Base-by-base conservation (phyloP, 2,888 invertebrate species). In the Crossocerus cetratus region DNA sequence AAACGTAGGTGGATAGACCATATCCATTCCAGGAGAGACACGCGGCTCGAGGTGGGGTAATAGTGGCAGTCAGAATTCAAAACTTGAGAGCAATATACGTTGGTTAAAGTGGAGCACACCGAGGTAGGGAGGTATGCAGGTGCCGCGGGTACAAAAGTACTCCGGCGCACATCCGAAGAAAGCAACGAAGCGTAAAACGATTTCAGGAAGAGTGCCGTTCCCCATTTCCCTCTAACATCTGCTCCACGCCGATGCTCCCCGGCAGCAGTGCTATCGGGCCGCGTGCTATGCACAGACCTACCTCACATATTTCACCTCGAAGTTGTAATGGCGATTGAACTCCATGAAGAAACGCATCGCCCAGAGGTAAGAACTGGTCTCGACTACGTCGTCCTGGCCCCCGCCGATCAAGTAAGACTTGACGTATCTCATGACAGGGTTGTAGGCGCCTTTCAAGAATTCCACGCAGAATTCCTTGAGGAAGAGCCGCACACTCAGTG, bases 301-400 rank as follows among this genome's bases (percentile, higher is more conserved):
- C 97, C 97, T 96, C 81, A 98, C 95, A 83, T 96, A 92, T 90
- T 97, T 96, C 78, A 98, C 94, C 91, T 96, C 94, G 88, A 97
- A 96, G 86, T 96, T 94, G 90, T 96, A 95, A 84, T 94, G 93
- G 80, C 99, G 94, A 92, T 98, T 98, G 91, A 99, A 99, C 91
- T 98, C 97, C 97, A 99, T 98, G 91, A 99, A 99, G 91, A 98
- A 99, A 86, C 95, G 94, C 82, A 98, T 92, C 5, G 97, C 95
- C 98, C 98, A 98, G 76, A 99, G 92, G 90, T 98, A 98, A 90
- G 98, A 98, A 0, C 96, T 96, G 89, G 98, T 97, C 91, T 99
- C 99, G 89, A 97, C 94, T 65, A 94, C 93, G 87, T 95, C 95
- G 0, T 94, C 94, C 44, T 91, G 90, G 80, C 94, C 92, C 3